Evolutionary conservation across 2,113 vertebrate genomes (phyloP).

Genomic region (Xenus cinereus): DNA sequence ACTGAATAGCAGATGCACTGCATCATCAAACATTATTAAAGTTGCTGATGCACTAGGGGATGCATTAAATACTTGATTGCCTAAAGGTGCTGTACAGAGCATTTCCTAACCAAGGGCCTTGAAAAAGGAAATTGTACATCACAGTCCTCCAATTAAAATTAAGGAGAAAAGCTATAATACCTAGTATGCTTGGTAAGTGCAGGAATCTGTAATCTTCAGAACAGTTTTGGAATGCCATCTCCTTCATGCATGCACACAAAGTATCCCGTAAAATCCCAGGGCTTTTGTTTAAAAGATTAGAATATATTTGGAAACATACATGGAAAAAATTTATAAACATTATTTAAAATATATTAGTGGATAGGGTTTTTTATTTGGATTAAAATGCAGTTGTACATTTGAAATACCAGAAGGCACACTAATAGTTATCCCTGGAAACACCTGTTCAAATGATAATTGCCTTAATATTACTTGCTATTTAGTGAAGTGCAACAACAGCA

Average conservation of each 20-base stretch:
- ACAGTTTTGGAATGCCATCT: not conserved
- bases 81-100: not conserved
- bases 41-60: not conserved
- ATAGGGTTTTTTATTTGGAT: not conserved
- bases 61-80: not conserved
- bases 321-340: not conserved
- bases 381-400: not conserved
- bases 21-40: not conserved
- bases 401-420: not conserved
- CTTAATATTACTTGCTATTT: not conserved
- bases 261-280: not conserved
- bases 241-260: rapidly evolving
- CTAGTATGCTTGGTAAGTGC: not conserved
- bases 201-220: not conserved
- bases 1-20: not conserved
- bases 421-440: not conserved
- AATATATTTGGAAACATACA: not conserved
- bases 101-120: not conserved
- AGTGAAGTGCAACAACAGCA: not conserved
- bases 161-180: not conserved
- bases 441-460: not conserved
- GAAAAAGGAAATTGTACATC: not conserved
- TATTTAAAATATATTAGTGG: not conserved
- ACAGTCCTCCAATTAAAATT: not conserved
- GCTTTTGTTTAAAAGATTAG: not conserved